Evolutionary conservation across 2,888 invertebrate species (phyloP).

Genomic region (Tridacna gigas): DNA sequence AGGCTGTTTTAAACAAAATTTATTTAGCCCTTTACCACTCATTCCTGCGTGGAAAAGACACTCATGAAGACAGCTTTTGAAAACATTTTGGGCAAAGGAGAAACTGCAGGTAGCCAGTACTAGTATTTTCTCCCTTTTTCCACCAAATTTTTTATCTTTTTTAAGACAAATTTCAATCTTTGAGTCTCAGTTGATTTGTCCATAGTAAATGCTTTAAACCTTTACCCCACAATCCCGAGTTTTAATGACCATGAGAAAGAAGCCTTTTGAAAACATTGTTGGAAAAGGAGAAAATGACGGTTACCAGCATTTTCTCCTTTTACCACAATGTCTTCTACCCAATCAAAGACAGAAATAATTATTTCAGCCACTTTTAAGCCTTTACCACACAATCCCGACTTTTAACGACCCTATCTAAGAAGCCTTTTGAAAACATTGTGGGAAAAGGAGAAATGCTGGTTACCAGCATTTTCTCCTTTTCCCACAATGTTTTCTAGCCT

Average conservation of each 20-base stretch:
- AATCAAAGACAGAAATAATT: neutral
- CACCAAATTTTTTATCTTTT: neutral
- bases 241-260: neutral
- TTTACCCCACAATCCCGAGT: no score
- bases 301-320: conserved; percentile 10
- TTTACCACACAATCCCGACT: neutral
- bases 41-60: no score
- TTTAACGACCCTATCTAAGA: neutral
- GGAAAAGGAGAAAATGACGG: neutral
- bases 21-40: no score
- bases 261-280: neutral
- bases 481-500: no score
- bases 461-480: conserved; percentile 11
- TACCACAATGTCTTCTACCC: conserved; percentile 3
- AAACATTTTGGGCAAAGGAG: no score
- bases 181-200: no score
- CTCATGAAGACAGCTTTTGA: no score
- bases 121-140: neutral
- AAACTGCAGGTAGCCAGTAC: neutral
- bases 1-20: no score
- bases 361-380: conserved; percentile 10
- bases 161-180: no score
- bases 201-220: no score
- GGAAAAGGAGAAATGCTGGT: neutral
- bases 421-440: conserved; percentile 3